These are phyloP conservation scores for Heliornis fulica DNA, from an alignment of 2,113 vertebrate genomes.

Conservation along the genomic window DNA sequence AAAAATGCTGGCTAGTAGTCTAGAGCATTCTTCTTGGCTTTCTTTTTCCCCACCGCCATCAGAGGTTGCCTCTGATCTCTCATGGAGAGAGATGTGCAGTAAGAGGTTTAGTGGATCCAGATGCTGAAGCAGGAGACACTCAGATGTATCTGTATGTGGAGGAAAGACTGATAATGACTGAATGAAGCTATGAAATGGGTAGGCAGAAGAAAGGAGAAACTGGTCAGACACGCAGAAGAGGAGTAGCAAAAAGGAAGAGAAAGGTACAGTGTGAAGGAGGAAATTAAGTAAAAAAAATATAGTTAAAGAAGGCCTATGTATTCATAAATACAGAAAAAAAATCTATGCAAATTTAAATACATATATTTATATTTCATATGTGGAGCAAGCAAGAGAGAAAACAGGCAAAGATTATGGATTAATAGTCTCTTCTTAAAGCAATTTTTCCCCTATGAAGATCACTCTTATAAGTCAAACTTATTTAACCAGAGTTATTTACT, in stretches of 20 bases:
- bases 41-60: not conserved
- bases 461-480: not conserved
- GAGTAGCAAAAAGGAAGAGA: not conserved
- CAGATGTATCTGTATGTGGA: not conserved
- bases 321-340: not conserved
- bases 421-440: not conserved
- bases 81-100: not conserved
- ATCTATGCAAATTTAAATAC: not conserved
- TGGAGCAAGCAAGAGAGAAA: not conserved
- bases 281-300: not conserved
- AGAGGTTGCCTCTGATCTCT: not conserved
- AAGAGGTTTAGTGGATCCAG: conserved; percentile 5
- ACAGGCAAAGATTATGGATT: not conserved
- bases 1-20: not conserved
- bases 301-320: not conserved
- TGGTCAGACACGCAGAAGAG: not conserved
- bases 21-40: not conserved
- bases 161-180: not conserved
- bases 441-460: not conserved
- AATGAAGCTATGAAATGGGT: not conserved
- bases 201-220: not conserved
- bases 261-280: not conserved
- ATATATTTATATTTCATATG: not conserved
- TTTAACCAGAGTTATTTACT: not conserved
- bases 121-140: not conserved